Conservation (phyloP, 2,888 invertebrate genomes). For the Pseudoips prasinana region DNA sequence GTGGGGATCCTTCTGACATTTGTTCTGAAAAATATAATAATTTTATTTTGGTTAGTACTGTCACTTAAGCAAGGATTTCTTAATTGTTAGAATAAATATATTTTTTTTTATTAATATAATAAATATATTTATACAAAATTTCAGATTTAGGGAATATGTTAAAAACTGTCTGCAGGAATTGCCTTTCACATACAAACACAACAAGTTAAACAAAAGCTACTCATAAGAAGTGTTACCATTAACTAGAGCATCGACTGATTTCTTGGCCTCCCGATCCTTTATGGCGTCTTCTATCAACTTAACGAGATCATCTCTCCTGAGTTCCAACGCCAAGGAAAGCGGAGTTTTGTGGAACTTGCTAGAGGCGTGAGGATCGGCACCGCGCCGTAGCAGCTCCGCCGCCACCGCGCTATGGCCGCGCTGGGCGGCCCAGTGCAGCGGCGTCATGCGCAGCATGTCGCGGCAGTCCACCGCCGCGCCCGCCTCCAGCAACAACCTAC, state of each 20-base stretch:
- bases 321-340: conserved; percentile 38
- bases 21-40: conserved; percentile 29
- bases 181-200: no score
- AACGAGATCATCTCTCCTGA: conserved; percentile 24
- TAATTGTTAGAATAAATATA: no score
- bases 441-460: conserved; percentile 85
- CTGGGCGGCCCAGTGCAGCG: conserved; percentile 96
- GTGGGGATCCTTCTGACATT: conserved; percentile 20
- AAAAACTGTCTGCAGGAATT: no score
- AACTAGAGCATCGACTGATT: conserved; percentile 34
- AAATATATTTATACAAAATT: no score
- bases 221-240: no score
- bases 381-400: conserved; percentile 85
- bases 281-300: conserved; percentile 41
- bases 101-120: no score
- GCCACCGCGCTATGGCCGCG: conserved; percentile 85
- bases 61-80: no score
- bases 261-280: conserved; percentile 33
- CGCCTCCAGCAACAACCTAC: conserved; percentile 81
- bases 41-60: neutral
- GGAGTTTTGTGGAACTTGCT: conserved; percentile 65
- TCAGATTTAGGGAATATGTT: no score
- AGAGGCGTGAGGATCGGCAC: conserved; percentile 85
- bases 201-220: no score
- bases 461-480: conserved; percentile 55